Conservation (phyloP, 1,140 invertebrate species). For the Eufriesea mexicana region DNA sequence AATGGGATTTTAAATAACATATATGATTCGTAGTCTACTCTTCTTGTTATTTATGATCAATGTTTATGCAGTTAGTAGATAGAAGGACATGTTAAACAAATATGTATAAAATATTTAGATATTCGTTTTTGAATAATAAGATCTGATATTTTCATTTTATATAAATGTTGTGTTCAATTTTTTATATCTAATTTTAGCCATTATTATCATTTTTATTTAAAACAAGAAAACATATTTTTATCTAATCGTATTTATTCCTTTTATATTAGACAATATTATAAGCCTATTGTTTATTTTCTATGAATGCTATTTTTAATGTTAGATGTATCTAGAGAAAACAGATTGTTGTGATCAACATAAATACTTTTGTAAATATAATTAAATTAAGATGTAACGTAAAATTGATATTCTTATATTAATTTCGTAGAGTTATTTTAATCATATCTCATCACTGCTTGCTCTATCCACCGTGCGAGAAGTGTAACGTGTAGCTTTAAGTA, state of each 20-base stretch:
- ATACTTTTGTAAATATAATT: conserved; percentile 39
- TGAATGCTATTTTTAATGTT: conserved; percentile 39
- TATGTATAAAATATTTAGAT: background rate
- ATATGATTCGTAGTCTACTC: background rate
- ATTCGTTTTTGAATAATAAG: background rate
- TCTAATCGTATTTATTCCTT: conserved; percentile 29
- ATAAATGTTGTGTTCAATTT: background rate
- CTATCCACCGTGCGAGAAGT: background rate
- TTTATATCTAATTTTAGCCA: too few species aligned
- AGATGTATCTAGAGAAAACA: conserved; percentile 17
- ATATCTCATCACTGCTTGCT: background rate
- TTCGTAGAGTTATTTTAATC: conserved; percentile 5
- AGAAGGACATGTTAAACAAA: background rate
- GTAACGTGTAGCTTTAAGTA: conserved; percentile 19
- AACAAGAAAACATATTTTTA: background rate
- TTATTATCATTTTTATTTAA: background rate
- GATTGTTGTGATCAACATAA: conserved; percentile 44
- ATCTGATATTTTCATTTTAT: background rate
- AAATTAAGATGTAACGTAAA: conserved; percentile 19
- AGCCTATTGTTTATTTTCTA: conserved; percentile 44
- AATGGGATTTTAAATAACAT: background rate
- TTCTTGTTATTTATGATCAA: conserved; percentile 1
- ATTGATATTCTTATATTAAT: conserved; percentile 1
- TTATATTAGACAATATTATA: conserved; percentile 26
- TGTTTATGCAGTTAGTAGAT: background rate